Conservation (phyloP, 2,888 invertebrate genomes). For the Notocelia uddmanniana region DNA sequence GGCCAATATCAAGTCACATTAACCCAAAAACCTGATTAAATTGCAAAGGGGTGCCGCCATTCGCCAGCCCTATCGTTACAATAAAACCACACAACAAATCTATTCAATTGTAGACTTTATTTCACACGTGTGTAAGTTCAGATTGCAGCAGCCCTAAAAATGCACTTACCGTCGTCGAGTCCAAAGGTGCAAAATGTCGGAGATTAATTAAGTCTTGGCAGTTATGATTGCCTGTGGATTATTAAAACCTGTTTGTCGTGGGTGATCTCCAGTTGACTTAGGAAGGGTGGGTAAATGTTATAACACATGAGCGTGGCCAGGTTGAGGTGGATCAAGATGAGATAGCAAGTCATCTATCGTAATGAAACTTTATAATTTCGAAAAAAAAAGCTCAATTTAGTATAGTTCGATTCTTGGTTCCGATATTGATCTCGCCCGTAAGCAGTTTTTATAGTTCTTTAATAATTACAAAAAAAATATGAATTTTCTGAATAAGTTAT, state of each 20-base stretch:
- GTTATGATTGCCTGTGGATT: slow-evolving; percentile 58
- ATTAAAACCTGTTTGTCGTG: slow-evolving; percentile 67
- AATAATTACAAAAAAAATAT: not conserved
- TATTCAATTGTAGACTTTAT: slow-evolving; percentile 2
- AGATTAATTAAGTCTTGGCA: slow-evolving; percentile 64
- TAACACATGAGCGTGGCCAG: not conserved
- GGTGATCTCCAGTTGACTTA: slow-evolving; percentile 64
- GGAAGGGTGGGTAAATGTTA: slow-evolving; percentile 52
- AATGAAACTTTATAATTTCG: not conserved
- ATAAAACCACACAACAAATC: not conserved
- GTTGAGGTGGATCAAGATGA: too few relatives aligned
- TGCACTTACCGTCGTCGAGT: not conserved
- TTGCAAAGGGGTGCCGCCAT: slow-evolving; percentile 44
- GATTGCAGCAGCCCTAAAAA: not conserved
- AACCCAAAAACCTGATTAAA: slow-evolving; percentile 61
- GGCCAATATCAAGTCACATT: slow-evolving; percentile 57
- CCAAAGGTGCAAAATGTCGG: slow-evolving; percentile 55
- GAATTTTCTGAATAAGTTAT: not conserved
- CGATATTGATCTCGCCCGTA: too few relatives aligned
- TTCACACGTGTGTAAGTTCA: not conserved
- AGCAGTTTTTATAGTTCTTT: not conserved
- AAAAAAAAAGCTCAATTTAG: not conserved
- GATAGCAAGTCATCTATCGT: too few relatives aligned
- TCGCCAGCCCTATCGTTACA: not conserved
- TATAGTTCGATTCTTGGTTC: too few relatives aligned